Conservation (phyloP, 1,140 invertebrate species). For the Laodelphax striatellus region DNA sequence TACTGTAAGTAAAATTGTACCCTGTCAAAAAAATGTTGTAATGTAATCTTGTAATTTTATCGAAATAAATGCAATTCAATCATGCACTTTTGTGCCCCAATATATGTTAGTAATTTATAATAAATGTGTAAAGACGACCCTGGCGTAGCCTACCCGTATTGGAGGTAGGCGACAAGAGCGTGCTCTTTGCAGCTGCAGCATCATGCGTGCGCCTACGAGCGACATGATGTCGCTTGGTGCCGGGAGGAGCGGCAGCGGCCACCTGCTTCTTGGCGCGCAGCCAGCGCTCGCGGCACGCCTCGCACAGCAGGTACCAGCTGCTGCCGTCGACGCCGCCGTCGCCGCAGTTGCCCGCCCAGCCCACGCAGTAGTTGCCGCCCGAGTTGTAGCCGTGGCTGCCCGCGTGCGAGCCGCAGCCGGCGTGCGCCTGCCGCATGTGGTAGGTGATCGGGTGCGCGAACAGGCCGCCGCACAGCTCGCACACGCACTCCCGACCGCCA, state of each 20-base stretch:
- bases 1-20: too few relatives aligned
- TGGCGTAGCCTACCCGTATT: constrained; percentile 24
- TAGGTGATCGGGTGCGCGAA: constrained; percentile 75
- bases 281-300: constrained; percentile 75
- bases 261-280: constrained; percentile 43
- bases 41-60: too few relatives aligned
- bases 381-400: constrained; percentile 81
- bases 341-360: constrained; percentile 69
- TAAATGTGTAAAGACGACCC: too few relatives aligned
- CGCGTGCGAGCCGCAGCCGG: constrained; percentile 79
- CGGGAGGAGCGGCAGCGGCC: neutral
- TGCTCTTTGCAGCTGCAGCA: constrained; percentile 16
- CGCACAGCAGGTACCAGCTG: constrained; percentile 87
- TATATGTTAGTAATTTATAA: too few relatives aligned
- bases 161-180: constrained; percentile 31
- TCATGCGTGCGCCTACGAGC: constrained; percentile 2
- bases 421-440: constrained; percentile 63
- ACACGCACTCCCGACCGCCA: constrained; percentile 46
- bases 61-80: too few relatives aligned
- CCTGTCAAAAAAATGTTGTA: too few relatives aligned
- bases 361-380: constrained; percentile 69
- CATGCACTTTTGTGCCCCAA: too few relatives aligned
- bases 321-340: constrained; percentile 72
- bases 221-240: constrained; percentile 25
- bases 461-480: constrained; percentile 74